These are phyloP conservation scores for Manacus vitellinus DNA, from an alignment of 2,113 vertebrate genomes.

Conservation along the genomic window DNA sequence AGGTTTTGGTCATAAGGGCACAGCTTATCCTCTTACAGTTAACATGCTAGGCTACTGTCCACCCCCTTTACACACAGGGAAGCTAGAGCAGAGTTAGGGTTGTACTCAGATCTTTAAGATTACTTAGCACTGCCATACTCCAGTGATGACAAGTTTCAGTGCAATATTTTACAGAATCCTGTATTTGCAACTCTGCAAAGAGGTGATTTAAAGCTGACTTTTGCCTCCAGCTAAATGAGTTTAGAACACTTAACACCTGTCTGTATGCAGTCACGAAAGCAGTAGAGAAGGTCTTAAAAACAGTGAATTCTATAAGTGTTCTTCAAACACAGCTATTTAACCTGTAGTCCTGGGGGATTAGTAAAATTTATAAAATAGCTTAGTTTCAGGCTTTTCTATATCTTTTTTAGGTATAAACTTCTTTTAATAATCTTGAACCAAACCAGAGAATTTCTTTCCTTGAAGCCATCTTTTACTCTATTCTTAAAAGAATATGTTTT, in stretches of 20 bases:
- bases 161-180: not conserved
- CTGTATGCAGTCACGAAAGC: fast-evolving
- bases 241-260: not conserved
- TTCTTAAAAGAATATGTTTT: not conserved
- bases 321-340: not conserved
- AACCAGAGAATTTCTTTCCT: not conserved
- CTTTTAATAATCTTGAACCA: not conserved
- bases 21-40: not conserved
- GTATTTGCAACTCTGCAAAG: not conserved
- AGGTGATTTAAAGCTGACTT: not conserved
- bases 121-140: not conserved
- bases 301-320: not conserved
- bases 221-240: not conserved
- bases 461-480: not conserved
- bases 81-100: not conserved
- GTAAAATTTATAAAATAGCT: not conserved
- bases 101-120: not conserved
- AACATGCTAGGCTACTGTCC: not conserved
- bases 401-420: not conserved
- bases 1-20: not conserved
- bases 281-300: not conserved
- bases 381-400: not conserved
- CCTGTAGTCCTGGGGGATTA: not conserved
- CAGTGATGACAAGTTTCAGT: not conserved
- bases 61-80: not conserved